These are phyloP conservation scores for Drosophila prolongata DNA, from an alignment of 2,888 invertebrate genomes.

Conservation along the genomic window DNA sequence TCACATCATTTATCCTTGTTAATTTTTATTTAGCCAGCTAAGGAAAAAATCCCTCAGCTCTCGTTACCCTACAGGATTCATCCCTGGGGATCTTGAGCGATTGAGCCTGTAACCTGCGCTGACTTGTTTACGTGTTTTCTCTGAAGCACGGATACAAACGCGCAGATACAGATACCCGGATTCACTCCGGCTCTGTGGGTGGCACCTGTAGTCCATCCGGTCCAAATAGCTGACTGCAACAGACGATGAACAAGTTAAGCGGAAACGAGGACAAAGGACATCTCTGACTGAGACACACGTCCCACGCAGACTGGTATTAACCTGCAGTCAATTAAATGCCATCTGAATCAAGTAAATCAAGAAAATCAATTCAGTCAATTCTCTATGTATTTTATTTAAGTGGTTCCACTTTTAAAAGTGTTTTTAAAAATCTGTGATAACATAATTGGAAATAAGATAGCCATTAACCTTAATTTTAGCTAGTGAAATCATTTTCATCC, in stretches of 20 bases:
- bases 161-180: slow-evolving; percentile 25
- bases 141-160: slow-evolving; percentile 11
- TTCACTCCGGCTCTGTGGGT: slow-evolving; percentile 22
- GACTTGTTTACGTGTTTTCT: slow-evolving; percentile 73
- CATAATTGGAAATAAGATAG: no score
- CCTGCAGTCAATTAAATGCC: slow-evolving; percentile 18
- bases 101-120: slow-evolving; percentile 70
- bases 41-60: slow-evolving; percentile 47
- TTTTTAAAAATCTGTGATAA: no score
- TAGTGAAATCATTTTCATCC: no score
- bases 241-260: slow-evolving; percentile 11
- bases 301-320: slow-evolving; percentile 2
- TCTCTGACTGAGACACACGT: slow-evolving; percentile 17
- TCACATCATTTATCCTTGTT: slow-evolving; percentile 82
- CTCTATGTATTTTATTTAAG: no score
- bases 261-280: slow-evolving; percentile 16
- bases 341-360: slow-evolving; percentile 10
- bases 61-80: neutral
- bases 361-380: slow-evolving; percentile 6
- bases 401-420: no score
- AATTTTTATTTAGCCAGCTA: slow-evolving; percentile 72
- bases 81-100: slow-evolving; percentile 56
- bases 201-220: slow-evolving; percentile 27
- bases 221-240: slow-evolving; percentile 24
- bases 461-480: no score